Conservation (phyloP, 2,797 vertebrate genomes). For the Propithecus perrieri region DNA sequence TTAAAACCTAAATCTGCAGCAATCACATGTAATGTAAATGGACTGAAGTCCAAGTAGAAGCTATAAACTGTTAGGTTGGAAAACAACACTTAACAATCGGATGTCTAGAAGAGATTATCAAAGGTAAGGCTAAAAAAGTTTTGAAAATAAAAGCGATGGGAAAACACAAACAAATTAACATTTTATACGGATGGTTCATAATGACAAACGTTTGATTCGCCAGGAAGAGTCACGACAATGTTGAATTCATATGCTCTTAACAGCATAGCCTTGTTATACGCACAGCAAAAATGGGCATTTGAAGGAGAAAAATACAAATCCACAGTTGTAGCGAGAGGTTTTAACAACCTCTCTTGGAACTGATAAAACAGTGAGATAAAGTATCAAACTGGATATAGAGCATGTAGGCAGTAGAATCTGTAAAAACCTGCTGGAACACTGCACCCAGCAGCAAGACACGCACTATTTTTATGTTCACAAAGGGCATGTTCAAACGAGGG, state of each 20-base stretch:
- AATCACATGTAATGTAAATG: neutral
- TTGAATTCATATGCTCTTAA: too few species aligned
- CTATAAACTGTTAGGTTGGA: neutral
- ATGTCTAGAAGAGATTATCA: neutral
- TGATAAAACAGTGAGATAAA: neutral
- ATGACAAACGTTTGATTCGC: neutral
- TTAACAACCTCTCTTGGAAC: neutral
- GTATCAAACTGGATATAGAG: neutral
- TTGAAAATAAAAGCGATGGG: neutral
- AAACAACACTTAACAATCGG: neutral
- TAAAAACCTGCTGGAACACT: neutral
- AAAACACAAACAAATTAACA: neutral
- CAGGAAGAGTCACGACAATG: too few species aligned
- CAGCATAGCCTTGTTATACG: too few species aligned
- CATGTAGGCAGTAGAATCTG: neutral
- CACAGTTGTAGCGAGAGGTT: neutral
- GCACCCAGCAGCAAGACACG: neutral
- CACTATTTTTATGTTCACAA: neutral
- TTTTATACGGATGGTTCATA: neutral
- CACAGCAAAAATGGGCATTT: neutral
- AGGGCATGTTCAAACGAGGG: neutral
- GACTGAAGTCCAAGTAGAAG: neutral
- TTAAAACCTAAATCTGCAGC: neutral
- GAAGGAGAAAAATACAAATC: neutral
- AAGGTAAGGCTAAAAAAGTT: neutral